Evolutionary conservation across 1,140 invertebrate species (phyloP), one percentile per base, ranked within the genome.

Genomic region (Camponotus vicinus): DNA sequence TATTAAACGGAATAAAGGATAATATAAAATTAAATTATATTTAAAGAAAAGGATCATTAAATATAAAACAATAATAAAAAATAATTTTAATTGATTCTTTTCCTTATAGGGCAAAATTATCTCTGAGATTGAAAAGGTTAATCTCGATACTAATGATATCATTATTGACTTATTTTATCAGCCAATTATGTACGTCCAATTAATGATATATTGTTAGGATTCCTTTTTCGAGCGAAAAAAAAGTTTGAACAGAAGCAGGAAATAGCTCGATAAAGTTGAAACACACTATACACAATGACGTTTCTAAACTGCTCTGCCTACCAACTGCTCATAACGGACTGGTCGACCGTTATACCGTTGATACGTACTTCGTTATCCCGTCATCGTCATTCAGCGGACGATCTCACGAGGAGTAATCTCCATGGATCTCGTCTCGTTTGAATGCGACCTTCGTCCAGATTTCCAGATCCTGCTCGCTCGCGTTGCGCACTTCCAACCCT

Each of bases 321-420:
- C 21, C 79, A 84, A 75, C 86, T 87, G 86, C 73, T 71, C 21
- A 64, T 87, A 87, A 87, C 86, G 86, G 86, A 15, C 45, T 37
- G 15, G 18, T n/a, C 15, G 52, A 76, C 70, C 71, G 63, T 75
- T 87, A 52, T 18, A 84, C 79, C 70, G 86, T 84, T 84, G 61
- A 87, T 67, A 52, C 15, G 13, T 52, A 75, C 9, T n/a, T 87
- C n/a, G 49, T 87, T 86, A 70, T 73, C 18, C 61, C 15, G 45
- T 49, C 77, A 34, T 80, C 21, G 37, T 78, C 82, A 85, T 63
- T 77, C 59, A 77, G 21, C 73, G 61, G n/a, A 34, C 73, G 57
- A 63, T 77, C 40, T 77, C 32, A 69, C 40, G 63, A 61, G n/a
- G n/a, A 34, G 21, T 15, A 42, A 85, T 77, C 57, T 84, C 32